phyloP scores from a whole-genome alignment of 2,888 invertebrate species.

The Sympetrum striolatum region DNA sequence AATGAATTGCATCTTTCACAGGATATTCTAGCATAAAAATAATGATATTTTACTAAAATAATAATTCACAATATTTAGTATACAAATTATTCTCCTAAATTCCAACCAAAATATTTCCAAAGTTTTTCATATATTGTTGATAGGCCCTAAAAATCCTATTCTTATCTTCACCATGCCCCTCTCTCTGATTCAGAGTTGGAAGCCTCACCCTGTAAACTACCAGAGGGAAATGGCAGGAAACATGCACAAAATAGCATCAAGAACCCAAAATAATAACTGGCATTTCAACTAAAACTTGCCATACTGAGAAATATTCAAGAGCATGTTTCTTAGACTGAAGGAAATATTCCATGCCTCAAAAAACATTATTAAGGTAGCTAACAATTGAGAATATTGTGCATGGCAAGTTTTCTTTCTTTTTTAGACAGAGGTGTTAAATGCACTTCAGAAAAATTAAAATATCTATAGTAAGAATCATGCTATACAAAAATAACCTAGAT shows the following conservation, averaged over 20 bases:
- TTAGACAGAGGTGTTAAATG: background rate
- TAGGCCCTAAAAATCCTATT: no score
- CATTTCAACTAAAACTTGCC: conserved; percentile 23
- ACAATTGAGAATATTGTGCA: background rate
- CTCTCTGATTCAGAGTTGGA: background rate
- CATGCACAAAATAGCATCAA: conserved; percentile 18
- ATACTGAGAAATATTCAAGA: background rate
- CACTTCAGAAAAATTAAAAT: background rate
- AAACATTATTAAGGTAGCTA: no score
- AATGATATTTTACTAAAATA: no score
- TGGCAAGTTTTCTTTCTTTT: background rate
- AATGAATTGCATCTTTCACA: no score
- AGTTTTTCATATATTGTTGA: no score
- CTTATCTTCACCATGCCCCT: background rate
- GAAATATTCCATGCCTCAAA: background rate
- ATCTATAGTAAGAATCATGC: conserved; percentile 4
- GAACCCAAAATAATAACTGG: conserved; percentile 14
- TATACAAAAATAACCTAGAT: background rate
- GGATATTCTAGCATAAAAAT: no score
- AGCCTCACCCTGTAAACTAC: conserved; percentile 37
- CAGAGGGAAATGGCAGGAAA: conserved; percentile 11
- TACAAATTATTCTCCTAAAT: no score
- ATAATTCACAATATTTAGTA: no score
- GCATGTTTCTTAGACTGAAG: background rate
- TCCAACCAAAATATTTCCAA: no score